phyloP scores from a whole-genome alignment of 2,888 invertebrate species.

The Neria commutata region DNA sequence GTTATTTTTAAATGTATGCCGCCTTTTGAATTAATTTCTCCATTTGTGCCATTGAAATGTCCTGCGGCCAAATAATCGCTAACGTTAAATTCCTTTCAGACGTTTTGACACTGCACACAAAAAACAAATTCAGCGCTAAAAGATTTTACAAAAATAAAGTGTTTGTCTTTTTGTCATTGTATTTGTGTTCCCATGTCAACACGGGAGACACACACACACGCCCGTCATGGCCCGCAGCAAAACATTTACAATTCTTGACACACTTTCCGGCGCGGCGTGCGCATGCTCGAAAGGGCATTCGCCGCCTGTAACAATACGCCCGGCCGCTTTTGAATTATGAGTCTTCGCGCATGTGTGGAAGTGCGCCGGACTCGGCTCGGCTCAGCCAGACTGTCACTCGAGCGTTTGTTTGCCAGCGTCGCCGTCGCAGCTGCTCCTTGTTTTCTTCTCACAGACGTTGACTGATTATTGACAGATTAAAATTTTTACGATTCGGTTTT shows the following conservation, averaged over 20 bases:
- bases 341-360: not conserved
- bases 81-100: not conserved
- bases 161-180: too few species aligned
- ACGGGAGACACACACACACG: not conserved
- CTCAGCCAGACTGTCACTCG: not conserved
- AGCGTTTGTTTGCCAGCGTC: too few species aligned
- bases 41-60: too few species aligned
- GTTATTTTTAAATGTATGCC: too few species aligned
- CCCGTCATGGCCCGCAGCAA: not conserved
- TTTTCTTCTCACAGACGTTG: not conserved
- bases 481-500: too few species aligned
- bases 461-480: conserved; percentile 1
- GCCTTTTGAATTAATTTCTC: too few species aligned
- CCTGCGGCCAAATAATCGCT: not conserved
- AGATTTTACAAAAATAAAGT: too few species aligned
- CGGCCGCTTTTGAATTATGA: not conserved
- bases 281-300: not conserved
- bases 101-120: not conserved
- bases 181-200: too few species aligned
- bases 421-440: too few species aligned
- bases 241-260: not conserved
- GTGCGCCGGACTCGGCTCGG: not conserved
- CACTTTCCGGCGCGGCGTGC: not conserved
- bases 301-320: too few species aligned
- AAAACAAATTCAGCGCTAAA: not conserved